These are phyloP conservation scores for Choloepus hoffmanni DNA, from an alignment of 2,113 vertebrate genomes.

Conservation along the genomic window DNA sequence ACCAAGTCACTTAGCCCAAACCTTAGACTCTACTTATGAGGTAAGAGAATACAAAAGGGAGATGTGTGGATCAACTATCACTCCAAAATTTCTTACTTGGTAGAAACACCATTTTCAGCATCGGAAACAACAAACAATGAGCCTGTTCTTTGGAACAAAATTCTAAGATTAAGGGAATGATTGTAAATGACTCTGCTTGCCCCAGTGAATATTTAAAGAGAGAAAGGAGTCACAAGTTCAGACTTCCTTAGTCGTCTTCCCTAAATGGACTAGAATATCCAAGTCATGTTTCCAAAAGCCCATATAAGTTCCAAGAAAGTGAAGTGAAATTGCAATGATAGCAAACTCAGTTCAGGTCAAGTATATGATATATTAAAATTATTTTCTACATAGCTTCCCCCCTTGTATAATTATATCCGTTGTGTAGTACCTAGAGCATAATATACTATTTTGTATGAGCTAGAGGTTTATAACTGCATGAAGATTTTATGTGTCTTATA, in stretches of 20 bases:
- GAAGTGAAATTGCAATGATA: conserved; percentile 47
- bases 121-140: conserved; percentile 41
- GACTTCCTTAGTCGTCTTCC: conserved; percentile 23
- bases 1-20: background rate
- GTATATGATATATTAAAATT: background rate
- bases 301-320: conserved; percentile 24
- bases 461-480: background rate
- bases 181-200: background rate
- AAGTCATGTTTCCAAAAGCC: conserved; percentile 48
- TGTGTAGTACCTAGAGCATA: background rate
- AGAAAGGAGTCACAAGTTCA: conserved; percentile 12
- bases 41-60: background rate
- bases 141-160: conserved; percentile 23
- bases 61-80: background rate
- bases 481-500: background rate
- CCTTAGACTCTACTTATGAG: background rate
- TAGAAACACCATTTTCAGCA: conserved; percentile 20
- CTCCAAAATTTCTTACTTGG: conserved; percentile 27
- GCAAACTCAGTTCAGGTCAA: conserved; percentile 34
- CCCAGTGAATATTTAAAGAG: background rate
- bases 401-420: background rate
- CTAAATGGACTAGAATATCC: background rate
- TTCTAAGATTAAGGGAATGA: conserved; percentile 17
- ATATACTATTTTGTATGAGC: conserved; percentile 35
- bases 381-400: background rate